Conservation (phyloP, 2,797 vertebrate genomes). For the Clarias pachynema region DNA sequence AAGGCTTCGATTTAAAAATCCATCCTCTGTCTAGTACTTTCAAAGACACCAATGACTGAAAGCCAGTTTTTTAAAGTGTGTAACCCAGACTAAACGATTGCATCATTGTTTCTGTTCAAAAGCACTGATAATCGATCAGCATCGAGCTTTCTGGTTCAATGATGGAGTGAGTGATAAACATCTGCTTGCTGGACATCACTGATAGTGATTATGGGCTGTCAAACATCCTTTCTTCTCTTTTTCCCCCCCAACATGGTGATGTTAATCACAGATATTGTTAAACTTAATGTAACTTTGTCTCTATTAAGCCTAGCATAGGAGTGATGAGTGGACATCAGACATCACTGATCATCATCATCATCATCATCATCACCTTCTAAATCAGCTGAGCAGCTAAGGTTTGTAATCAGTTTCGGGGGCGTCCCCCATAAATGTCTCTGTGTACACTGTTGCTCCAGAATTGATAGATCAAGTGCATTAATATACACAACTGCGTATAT, state of each 20-base stretch:
- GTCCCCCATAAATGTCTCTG: not conserved
- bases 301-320: slow-evolving; percentile 27
- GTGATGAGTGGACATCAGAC: slow-evolving; percentile 36
- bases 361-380: not conserved
- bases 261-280: slow-evolving; percentile 8
- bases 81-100: slow-evolving; percentile 42
- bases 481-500: not conserved
- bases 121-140: slow-evolving; percentile 46
- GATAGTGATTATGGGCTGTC: slow-evolving; percentile 55
- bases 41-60: slow-evolving; percentile 4
- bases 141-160: slow-evolving; percentile 47
- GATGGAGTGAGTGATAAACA: slow-evolving; percentile 55
- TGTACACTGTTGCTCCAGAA: not conserved
- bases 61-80: not conserved
- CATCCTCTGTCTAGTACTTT: slow-evolving; percentile 22
- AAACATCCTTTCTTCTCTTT: slow-evolving; percentile 46
- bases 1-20: slow-evolving; percentile 14
- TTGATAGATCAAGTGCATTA: not conserved
- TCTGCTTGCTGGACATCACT: slow-evolving; percentile 46
- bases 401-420: not conserved
- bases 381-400: not conserved
- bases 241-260: not conserved
- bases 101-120: slow-evolving; percentile 49
- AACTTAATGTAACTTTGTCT: not conserved
- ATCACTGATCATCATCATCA: not conserved